Conservation (phyloP, 1,140 invertebrate genomes). For the Bombus picipes region DNA sequence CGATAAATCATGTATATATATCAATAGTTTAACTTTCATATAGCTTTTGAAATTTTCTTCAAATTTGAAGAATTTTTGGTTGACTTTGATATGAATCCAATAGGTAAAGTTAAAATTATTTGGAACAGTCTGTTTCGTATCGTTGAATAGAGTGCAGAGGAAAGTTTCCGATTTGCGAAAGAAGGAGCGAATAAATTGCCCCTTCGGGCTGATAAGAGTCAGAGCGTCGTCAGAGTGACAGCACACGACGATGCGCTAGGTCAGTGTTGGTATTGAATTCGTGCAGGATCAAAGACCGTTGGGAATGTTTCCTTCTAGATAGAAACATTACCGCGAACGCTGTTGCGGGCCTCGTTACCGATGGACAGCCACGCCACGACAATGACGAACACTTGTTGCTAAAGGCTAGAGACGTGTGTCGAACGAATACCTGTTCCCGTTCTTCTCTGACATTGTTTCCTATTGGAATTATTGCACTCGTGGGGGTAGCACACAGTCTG, state of each 20-base stretch:
- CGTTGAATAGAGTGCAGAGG: background rate
- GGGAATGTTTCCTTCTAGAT: slow-evolving; percentile 1
- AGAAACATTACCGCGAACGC: background rate
- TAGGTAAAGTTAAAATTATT: no score
- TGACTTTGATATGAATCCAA: no score
- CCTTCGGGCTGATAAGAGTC: slow-evolving; percentile 1
- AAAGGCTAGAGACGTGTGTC: slow-evolving; percentile 55
- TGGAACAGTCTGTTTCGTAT: background rate
- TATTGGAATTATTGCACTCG: background rate
- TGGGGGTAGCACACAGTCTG: background rate
- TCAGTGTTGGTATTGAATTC: slow-evolving; percentile 24
- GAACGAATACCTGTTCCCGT: background rate
- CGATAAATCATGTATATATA: no score
- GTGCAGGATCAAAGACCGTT: background rate
- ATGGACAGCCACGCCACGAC: slow-evolving; percentile 2
- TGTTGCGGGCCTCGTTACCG: background rate
- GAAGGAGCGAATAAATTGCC: no score
- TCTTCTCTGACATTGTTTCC: background rate
- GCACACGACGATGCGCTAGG: background rate
- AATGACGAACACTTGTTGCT: slow-evolving; percentile 61
- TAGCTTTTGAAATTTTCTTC: no score
- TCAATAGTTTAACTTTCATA: no score
- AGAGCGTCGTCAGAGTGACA: no score
- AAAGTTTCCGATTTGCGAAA: background rate
- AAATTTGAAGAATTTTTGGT: no score